phyloP scores from a whole-genome alignment of 2,888 invertebrate genomes.

The Hyposoter dolosus region DNA sequence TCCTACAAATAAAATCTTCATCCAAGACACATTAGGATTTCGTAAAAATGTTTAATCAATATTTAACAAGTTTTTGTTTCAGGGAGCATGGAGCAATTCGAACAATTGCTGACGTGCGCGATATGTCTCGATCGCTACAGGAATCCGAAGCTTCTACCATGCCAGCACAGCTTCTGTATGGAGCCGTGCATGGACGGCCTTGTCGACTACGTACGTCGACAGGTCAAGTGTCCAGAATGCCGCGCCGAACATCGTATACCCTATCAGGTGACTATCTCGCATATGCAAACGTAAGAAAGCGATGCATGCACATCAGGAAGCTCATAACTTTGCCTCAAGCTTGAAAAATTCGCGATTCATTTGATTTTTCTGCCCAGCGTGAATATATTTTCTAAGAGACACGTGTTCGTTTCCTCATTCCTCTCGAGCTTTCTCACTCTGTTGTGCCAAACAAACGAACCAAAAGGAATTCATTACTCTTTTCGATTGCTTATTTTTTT shows the following conservation, averaged over 20 bases:
- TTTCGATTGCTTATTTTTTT: not conserved
- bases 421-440: conserved; percentile 44
- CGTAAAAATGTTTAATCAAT: conserved; percentile 18
- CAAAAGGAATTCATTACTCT: conserved; percentile 31
- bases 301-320: not conserved
- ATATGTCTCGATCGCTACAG: conserved; percentile 99
- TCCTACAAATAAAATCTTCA: no score
- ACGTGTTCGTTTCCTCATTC: conserved; percentile 45
- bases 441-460: conserved; percentile 39
- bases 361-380: not conserved
- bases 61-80: conserved; percentile 60
- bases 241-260: conserved; percentile 98
- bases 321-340: not conserved
- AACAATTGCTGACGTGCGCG: conserved; percentile 98
- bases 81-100: conserved; percentile 95
- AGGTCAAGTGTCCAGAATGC: conserved; percentile 99
- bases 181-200: conserved; percentile 99
- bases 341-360: conserved; percentile 2
- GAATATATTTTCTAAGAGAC: conserved; percentile 12
- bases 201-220: conserved; percentile 96
- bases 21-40: not conserved
- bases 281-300: conserved; percentile 38
- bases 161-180: conserved; percentile 99
- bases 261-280: conserved; percentile 91
- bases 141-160: conserved; percentile 99